phyloP scores from a whole-genome alignment of 2,113 vertebrate genomes.

The Castor canadensis region DNA sequence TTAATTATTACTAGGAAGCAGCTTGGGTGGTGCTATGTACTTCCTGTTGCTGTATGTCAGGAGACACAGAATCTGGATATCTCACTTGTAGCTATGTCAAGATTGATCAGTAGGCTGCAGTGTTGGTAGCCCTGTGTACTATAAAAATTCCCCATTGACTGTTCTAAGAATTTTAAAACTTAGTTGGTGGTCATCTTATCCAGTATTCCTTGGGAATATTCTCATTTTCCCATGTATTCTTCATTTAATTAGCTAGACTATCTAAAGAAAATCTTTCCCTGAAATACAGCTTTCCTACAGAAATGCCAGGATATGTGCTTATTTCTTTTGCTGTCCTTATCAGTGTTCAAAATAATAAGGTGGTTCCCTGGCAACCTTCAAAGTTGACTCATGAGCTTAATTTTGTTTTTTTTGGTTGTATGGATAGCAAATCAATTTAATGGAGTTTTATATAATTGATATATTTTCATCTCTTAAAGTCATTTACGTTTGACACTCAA shows the following conservation, averaged over 20 bases:
- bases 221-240: background rate
- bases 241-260: background rate
- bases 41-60: background rate
- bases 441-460: background rate
- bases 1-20: background rate
- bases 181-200: background rate
- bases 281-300: background rate
- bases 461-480: background rate
- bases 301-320: background rate
- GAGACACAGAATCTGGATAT: background rate
- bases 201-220: background rate
- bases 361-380: background rate
- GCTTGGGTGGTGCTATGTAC: background rate
- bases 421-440: background rate
- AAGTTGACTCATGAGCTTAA: background rate
- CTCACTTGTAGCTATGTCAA: background rate
- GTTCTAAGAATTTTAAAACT: background rate
- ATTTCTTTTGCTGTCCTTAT: background rate
- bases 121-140: background rate
- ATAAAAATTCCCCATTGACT: background rate
- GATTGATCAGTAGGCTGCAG: background rate
- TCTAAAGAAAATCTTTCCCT: background rate
- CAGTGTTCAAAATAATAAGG: conserved; percentile 15
- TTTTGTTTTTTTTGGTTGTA: background rate
- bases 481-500: background rate